Conservation (phyloP, 1,140 invertebrate genomes). For the Nymphalis io region DNA sequence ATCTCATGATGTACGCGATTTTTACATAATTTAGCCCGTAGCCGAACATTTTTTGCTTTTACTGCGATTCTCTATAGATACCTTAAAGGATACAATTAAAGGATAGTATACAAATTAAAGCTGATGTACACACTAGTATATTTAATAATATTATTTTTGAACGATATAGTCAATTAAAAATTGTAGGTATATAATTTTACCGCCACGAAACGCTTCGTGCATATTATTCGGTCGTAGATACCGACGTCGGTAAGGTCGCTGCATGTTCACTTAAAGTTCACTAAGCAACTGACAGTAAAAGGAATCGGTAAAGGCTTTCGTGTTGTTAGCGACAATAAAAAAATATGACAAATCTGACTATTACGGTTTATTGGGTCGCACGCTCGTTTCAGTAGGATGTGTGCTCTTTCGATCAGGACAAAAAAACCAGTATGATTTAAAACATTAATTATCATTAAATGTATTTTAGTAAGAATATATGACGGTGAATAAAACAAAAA, state of each 20-base stretch:
- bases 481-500: too few species aligned
- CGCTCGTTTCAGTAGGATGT: slow-evolving; percentile 47
- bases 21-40: too few species aligned
- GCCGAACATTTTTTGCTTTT: too few species aligned
- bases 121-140: not conserved
- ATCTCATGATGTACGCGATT: too few species aligned
- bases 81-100: too few species aligned
- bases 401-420: slow-evolving; percentile 1
- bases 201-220: slow-evolving; percentile 62
- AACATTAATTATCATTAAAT: too few species aligned
- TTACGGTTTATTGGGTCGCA: slow-evolving; percentile 68
- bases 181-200: slow-evolving; percentile 45
- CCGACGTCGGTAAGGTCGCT: slow-evolving; percentile 61
- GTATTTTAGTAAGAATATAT: too few species aligned
- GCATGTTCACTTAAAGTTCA: slow-evolving; percentile 52
- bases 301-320: slow-evolving; percentile 48
- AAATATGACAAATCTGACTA: slow-evolving; percentile 70
- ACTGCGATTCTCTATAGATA: too few species aligned
- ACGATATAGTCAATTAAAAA: not conserved
- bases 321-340: slow-evolving; percentile 66
- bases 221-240: slow-evolving; percentile 66
- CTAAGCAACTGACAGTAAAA: slow-evolving; percentile 43
- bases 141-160: not conserved
- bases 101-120: too few species aligned
- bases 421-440: not conserved